Base-by-base conservation (phyloP, 2,113 vertebrate species). In the Alosa alosa region DNA sequence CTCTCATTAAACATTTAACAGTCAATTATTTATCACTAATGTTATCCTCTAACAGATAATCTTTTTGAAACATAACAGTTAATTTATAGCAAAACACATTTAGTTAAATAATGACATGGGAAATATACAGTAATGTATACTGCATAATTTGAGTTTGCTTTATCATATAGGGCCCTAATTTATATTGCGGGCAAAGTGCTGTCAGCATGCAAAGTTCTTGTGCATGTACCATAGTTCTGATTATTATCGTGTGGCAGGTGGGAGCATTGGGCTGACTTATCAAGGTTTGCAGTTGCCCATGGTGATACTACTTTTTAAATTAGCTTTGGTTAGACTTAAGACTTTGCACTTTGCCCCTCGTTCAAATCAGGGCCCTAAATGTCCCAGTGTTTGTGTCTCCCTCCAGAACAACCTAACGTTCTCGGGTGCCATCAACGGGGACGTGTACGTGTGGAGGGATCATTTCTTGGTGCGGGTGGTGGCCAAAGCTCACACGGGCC, bases 381-480 rank as follows among this genome's bases (percentile, higher is more conserved):
- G 31, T 81, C 13, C 84, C 47, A 10, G 47, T 49, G 47, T 9
- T 49, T 49, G 47, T 49, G 47, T 49, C 8, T 49, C 1, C 87
- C 6, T 1, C 7, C 94, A 99, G 98, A 99, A 97, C 89, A 97
- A 97, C 91, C 94, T 99, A 83, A 99, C 98, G 0, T 99, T 99
- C 94, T 98, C 97, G 1, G 98, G 98, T 64, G 97, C 97, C 88
- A 97, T 99, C 86, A 99, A 97, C 0, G 98, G 98, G 81, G 98
- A 99, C 0, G 97, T 99, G 17, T 99, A 96, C 0, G 97, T 99
- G 45, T 99, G 98, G 98, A 96, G 97, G 90, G 98, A 99, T 64
- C 97, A 99, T 87, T 97, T 98, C 87, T 94, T 99, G 88, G 90
- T 97, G n/a, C 95, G 98, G 1, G 95, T 99, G 86, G 98, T 99